A percentile compares a stretch with the other conserved stretches of the same genome.
Conservation (phyloP, 2,888 invertebrate genomes). For the Rhaphigaster nebulosa region DNA sequence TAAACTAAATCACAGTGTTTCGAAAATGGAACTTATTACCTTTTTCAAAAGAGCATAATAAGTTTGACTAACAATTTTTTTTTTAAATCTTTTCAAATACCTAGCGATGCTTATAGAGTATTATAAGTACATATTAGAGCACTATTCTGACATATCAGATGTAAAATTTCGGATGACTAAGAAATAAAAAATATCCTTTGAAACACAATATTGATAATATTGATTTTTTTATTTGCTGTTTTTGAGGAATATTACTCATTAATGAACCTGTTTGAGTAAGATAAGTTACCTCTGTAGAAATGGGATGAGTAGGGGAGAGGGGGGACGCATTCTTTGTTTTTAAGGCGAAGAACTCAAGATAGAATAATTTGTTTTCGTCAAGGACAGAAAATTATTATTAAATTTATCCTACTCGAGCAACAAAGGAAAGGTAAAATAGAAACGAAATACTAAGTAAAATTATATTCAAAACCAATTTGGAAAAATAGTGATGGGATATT, state of each 20-base stretch:
- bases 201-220: background rate
- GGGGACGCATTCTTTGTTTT: background rate
- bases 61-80: too few relatives aligned
- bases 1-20: too few relatives aligned
- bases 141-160: too few relatives aligned
- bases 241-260: background rate
- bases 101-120: too few relatives aligned
- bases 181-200: background rate
- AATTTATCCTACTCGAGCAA: background rate
- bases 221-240: too few relatives aligned
- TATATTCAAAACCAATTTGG: background rate
- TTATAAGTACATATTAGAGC: too few relatives aligned
- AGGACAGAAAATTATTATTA: background rate
- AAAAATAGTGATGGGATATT: background rate
- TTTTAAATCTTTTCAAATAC: too few relatives aligned
- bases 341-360: background rate
- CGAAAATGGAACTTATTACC: too few relatives aligned
- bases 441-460: background rate
- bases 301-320: background rate
- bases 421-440: background rate
- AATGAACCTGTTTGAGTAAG: background rate
- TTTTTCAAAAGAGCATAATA: too few relatives aligned
- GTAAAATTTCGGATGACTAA: background rate
- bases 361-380: background rate
- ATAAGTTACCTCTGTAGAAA: background rate